phyloP scores from a whole-genome alignment of 2,797 vertebrate genomes.

The Graptemys geographica region DNA sequence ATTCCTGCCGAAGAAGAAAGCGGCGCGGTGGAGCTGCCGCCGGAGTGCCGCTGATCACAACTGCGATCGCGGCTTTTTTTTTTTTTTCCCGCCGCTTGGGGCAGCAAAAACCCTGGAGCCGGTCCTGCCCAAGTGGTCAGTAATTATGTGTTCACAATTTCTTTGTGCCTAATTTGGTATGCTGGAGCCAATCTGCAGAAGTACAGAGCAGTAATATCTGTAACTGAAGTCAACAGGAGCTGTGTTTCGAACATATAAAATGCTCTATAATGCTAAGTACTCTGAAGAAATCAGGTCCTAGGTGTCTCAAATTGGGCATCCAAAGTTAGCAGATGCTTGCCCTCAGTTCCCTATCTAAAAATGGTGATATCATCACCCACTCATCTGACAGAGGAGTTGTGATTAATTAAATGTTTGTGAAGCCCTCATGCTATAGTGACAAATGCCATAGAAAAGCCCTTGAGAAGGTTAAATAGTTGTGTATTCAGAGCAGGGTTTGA shows the following conservation, averaged over 20 bases:
- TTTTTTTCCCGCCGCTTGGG: too few relatives aligned
- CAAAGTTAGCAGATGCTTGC: not conserved
- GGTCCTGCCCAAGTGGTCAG: not conserved
- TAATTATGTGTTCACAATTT: not conserved
- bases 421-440: not conserved
- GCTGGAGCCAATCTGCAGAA: not conserved
- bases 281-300: not conserved
- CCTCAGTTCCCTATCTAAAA: not conserved
- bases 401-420: not conserved
- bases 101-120: too few relatives aligned
- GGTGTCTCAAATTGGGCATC: fast-evolving
- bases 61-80: too few relatives aligned
- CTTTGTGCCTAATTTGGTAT: fast-evolving
- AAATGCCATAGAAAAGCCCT: not conserved
- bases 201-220: not conserved
- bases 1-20: too few relatives aligned
- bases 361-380: not conserved
- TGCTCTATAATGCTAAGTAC: not conserved
- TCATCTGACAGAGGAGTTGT: not conserved
- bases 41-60: too few relatives aligned
- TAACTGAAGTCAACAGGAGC: not conserved
- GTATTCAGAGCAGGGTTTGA: not conserved
- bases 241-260: not conserved
- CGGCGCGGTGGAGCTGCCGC: too few relatives aligned
- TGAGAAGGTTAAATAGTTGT: not conserved